Evolutionary conservation across 2,888 invertebrate species (phyloP).

Genomic region (Leptinotarsa peninsularis): DNA sequence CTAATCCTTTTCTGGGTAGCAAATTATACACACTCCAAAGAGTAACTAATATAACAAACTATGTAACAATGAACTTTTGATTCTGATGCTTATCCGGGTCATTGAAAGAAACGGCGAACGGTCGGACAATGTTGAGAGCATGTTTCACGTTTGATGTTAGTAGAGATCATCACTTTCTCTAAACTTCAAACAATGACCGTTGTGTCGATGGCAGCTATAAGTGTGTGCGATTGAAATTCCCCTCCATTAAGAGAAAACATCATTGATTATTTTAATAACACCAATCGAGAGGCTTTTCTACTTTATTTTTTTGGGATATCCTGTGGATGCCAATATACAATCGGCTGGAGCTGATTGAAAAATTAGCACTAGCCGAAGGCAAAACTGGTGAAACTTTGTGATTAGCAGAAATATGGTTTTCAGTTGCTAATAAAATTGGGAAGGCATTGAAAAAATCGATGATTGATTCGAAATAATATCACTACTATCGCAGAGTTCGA

Average conservation of each 20-base stretch:
- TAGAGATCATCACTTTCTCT: slow-evolving; percentile 7
- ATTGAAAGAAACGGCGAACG: not conserved
- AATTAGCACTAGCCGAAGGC: not conserved
- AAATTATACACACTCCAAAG: no score
- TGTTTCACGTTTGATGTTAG: not conserved
- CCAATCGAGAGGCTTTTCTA: not conserved
- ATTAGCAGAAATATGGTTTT: no score
- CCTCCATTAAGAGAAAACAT: not conserved
- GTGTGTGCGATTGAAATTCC: not conserved
- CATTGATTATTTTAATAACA: not conserved
- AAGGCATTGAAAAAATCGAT: no score
- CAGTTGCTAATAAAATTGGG: no score
- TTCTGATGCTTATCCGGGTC: not conserved
- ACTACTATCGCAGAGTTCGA: no score
- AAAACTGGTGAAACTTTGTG: no score
- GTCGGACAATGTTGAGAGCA: not conserved
- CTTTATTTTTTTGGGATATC: not conserved
- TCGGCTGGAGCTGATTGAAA: not conserved
- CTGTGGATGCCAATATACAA: not conserved
- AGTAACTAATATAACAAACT: no score
- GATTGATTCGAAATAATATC: no score
- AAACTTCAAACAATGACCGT: not conserved
- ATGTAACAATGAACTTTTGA: not conserved
- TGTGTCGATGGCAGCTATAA: not conserved
- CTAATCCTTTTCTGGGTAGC: no score